These are phyloP conservation scores for Crepidodera aurea DNA, from an alignment of 2,888 invertebrate genomes.

Conservation along the genomic window DNA sequence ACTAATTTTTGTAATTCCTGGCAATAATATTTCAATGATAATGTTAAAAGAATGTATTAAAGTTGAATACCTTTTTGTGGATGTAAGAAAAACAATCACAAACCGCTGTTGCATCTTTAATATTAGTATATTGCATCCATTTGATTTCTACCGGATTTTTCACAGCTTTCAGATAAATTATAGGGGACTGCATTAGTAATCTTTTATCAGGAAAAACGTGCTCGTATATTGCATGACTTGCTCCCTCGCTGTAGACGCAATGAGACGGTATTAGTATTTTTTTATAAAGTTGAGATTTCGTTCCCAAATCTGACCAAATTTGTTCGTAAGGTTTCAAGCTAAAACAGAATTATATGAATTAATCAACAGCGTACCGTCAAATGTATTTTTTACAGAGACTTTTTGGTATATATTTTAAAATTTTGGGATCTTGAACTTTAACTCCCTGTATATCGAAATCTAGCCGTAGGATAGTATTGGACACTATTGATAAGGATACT, in stretches of 20 bases:
- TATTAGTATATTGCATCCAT: conserved; percentile 85
- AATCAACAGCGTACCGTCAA: too few species aligned
- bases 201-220: conserved; percentile 68
- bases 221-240: conserved; percentile 74
- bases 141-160: conserved; percentile 83
- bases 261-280: conserved; percentile 74
- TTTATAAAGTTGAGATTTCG: conserved; percentile 69
- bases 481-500: too few species aligned
- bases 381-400: too few species aligned
- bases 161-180: conserved; percentile 84
- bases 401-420: too few species aligned
- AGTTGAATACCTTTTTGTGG: conserved; percentile 73
- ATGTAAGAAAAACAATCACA: conserved; percentile 84
- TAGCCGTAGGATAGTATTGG: too few species aligned
- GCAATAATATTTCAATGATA: too few species aligned
- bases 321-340: conserved; percentile 75
- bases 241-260: conserved; percentile 76
- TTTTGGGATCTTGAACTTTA: too few species aligned
- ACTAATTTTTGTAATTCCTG: too few species aligned
- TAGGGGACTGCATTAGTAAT: conserved; percentile 76
- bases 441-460: too few species aligned
- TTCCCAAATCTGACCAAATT: conserved; percentile 75
- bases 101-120: conserved; percentile 88
- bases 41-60: too few species aligned
- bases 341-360: too few species aligned